Base-by-base conservation (phyloP, 2,888 invertebrate genomes). In the Hemithea aestivaria region DNA sequence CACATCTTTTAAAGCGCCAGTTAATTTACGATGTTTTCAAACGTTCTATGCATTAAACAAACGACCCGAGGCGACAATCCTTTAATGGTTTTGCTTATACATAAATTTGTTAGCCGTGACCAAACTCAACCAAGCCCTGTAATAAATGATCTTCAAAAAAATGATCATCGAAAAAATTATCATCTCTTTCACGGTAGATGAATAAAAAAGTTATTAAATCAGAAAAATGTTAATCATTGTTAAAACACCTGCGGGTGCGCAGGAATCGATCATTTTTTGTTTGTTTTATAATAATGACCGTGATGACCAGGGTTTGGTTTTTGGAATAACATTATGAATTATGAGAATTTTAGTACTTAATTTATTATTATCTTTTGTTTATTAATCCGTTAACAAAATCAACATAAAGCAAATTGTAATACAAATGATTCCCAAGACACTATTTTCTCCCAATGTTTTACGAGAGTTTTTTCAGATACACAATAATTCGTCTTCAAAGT, bases 131-230 rank as follows among this genome's bases (percentile, higher is more conserved):
- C 85, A 82, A 85, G 63, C 58, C 63, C 64, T 40, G 53, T 58
- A 66, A 76, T 82, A 83, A 84, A 83, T 83, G 82, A 84, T 81
- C n/a, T n/a, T n/a, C n/a, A n/a, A n/a, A n/a, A n/a, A n/a, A n/a
- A n/a, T n/a, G n/a, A n/a, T n/a, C n/a, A n/a, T n/a, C n/a, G n/a
- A n/a, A n/a, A n/a, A n/a, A n/a, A n/a, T n/a, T 82, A 78, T 73
- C 67, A 68, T 78, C 77, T 76, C 81, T 85, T 84, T 80, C 77
- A 85, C 78, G 84, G 81, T 73, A 71, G 66, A 61, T 63, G 62
- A 60, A 46, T 61, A 72, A 79, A 80, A 64, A 50, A 53, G 66
- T 72, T 75, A 73, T 73, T 76, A 79, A 77, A 77, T 76, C 66
- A 70, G 56, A 66, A 64, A 66, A 60, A 60, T 56, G 48, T 56